These are phyloP conservation scores for Zoanthus gigantus DNA, from an alignment of 92 coral and sea anemone species.

Conservation along the genomic window DNA sequence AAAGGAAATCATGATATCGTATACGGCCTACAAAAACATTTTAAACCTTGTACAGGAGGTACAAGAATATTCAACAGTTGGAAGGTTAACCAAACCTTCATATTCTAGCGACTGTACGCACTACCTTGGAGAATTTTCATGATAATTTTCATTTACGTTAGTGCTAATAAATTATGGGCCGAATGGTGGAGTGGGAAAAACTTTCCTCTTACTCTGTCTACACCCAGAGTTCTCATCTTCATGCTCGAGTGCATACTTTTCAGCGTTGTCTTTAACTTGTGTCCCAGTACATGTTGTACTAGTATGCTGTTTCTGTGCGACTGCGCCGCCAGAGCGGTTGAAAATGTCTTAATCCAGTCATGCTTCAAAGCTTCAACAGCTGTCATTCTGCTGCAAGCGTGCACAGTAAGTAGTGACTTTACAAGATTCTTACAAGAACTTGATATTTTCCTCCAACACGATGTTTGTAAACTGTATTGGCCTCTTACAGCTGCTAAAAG, in stretches of 20 bases:
- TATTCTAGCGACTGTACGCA: no score
- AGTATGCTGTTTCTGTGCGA: slow-evolving; percentile 18
- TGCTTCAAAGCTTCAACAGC: slow-evolving; percentile 82
- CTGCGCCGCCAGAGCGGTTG: not conserved
- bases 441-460: slow-evolving; percentile 75
- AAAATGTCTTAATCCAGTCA: slow-evolving; percentile 76
- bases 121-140: no score
- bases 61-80: no score
- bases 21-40: no score
- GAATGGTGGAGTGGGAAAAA: slow-evolving; percentile 88
- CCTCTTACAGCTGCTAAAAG: slow-evolving; percentile 87
- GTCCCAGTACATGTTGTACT: slow-evolving; percentile 18
- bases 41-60: no score
- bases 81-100: no score
- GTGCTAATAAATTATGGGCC: slow-evolving; percentile 76
- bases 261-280: slow-evolving; percentile 77
- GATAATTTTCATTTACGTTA: not conserved
- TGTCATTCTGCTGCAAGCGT: slow-evolving; percentile 73
- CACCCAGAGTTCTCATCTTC: slow-evolving; percentile 74
- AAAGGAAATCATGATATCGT: no score
- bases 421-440: slow-evolving; percentile 82
- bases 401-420: slow-evolving; percentile 69
- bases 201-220: slow-evolving; percentile 73
- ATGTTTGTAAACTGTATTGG: slow-evolving; percentile 70
- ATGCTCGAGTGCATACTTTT: slow-evolving; percentile 81